phyloP scores from a whole-genome alignment of 2,888 invertebrate species.

The Dastarcus helophoroides region DNA sequence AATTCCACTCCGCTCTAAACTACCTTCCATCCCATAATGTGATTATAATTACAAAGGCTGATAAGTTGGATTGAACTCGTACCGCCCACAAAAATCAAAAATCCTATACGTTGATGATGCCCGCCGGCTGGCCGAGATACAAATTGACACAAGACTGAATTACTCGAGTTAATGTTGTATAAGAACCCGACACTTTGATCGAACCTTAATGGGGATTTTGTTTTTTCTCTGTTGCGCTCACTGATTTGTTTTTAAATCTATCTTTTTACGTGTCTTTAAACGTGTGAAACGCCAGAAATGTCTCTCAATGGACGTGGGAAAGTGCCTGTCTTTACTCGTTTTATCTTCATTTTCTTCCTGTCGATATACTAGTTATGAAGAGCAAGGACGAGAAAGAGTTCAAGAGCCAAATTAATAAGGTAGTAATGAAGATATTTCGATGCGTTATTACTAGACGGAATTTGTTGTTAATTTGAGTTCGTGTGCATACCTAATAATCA shows the following conservation, averaged over 20 bases:
- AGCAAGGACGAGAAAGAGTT: too few relatives aligned
- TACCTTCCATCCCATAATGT: conserved; percentile 24
- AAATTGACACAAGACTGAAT: conserved; percentile 31
- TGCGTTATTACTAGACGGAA: too few relatives aligned
- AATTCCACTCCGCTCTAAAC: conserved; percentile 8
- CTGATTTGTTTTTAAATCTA: conserved; percentile 9
- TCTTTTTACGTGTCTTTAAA: conserved; percentile 7
- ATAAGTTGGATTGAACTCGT: conserved; percentile 31
- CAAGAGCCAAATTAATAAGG: too few relatives aligned
- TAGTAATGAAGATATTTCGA: too few relatives aligned
- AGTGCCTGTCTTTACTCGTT: too few relatives aligned
- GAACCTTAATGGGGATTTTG: conserved; percentile 18
- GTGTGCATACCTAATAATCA: too few relatives aligned
- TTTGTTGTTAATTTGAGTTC: too few relatives aligned
- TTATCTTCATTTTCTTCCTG: too few relatives aligned
- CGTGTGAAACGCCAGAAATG: conserved; percentile 11
- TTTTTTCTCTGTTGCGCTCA: conserved; percentile 13
- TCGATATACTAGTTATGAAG: too few relatives aligned
- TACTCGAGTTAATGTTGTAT: conserved; percentile 21
- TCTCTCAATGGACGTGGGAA: too few relatives aligned
- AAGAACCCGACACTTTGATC: conserved; percentile 19
- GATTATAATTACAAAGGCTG: conserved; percentile 36
- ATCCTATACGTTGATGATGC: conserved; percentile 34
- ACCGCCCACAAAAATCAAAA: conserved; percentile 38
- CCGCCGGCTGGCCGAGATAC: conserved; percentile 28